These are phyloP conservation scores for Periophthalmus modestus DNA, from an alignment of 2,113 vertebrate genomes.

Conservation along the genomic window DNA sequence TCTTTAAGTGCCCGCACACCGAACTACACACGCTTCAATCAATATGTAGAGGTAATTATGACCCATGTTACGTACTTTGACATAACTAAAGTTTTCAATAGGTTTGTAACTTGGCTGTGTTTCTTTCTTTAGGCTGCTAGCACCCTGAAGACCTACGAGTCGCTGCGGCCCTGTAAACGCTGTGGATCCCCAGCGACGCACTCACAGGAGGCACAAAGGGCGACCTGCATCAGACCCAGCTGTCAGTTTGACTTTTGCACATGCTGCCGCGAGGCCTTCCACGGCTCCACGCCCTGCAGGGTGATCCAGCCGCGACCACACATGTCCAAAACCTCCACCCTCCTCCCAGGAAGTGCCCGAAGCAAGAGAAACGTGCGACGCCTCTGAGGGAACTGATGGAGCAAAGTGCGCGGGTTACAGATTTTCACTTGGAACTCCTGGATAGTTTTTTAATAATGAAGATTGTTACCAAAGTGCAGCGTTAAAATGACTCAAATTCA, in stretches of 20 bases:
- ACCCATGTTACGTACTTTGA: too few relatives aligned
- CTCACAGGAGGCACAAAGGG: slow-evolving; percentile 76
- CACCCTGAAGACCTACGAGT: slow-evolving; percentile 84
- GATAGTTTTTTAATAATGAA: background rate
- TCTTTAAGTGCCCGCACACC: slow-evolving; percentile 52
- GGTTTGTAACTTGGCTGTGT: background rate
- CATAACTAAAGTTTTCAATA: background rate
- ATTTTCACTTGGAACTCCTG: background rate
- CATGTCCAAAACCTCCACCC: slow-evolving; percentile 7
- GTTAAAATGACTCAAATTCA: background rate
- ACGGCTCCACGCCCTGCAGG: slow-evolving; percentile 79
- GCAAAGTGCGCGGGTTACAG: slow-evolving; percentile 7
- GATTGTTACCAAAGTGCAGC: background rate
- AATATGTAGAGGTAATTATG: slow-evolving; percentile 85
- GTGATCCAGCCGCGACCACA: slow-evolving; percentile 41
- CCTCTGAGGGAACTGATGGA: slow-evolving; percentile 63
- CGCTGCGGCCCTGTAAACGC: slow-evolving; percentile 80
- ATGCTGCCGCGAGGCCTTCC: slow-evolving; percentile 82
- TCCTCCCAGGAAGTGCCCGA: slow-evolving; percentile 80
- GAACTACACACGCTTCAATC: slow-evolving; percentile 69
- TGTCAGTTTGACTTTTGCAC: slow-evolving; percentile 92
- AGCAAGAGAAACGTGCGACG: slow-evolving; percentile 88
- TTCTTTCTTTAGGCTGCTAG: slow-evolving; percentile 77
- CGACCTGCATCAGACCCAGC: slow-evolving; percentile 77
- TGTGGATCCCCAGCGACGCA: slow-evolving; percentile 88